phyloP scores from a whole-genome alignment of 2,113 vertebrate genomes.

The Meleagris gallopavo region DNA sequence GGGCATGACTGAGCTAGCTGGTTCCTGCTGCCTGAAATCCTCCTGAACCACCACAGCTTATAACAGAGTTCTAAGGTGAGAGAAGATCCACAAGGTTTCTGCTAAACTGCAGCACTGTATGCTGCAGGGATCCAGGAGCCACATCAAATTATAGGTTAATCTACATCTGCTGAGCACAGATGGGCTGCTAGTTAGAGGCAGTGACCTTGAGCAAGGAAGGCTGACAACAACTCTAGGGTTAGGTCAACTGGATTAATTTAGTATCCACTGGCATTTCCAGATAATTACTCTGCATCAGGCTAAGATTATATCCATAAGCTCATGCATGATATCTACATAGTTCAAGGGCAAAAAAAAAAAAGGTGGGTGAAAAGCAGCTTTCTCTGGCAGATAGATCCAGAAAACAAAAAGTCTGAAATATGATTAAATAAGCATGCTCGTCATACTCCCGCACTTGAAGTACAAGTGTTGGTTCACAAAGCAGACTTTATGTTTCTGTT shows the following conservation, averaged over 20 bases:
- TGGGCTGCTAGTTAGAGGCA: not conserved
- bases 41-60: not conserved
- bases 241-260: conserved; percentile 31
- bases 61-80: not conserved
- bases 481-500: not conserved
- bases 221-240: not conserved
- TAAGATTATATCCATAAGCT: conserved; percentile 58
- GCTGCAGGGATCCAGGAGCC: not conserved
- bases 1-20: not conserved
- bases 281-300: conserved; percentile 56
- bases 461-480: not conserved
- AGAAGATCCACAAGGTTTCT: not conserved
- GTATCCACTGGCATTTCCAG: conserved; percentile 37
- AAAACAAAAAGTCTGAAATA: not conserved
- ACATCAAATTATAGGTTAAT: not conserved
- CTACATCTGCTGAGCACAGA: conserved; percentile 26
- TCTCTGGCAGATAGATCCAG: not conserved
- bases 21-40: not conserved
- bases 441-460: not conserved
- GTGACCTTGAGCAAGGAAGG: conserved; percentile 33
- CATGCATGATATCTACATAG: not conserved
- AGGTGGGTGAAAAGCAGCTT: not conserved
- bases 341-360: conserved; percentile 20
- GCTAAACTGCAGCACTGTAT: not conserved
- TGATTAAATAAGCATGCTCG: not conserved